Base-by-base conservation (phyloP, 2,888 invertebrate genomes). In the Pristionchus mayeri region DNA sequence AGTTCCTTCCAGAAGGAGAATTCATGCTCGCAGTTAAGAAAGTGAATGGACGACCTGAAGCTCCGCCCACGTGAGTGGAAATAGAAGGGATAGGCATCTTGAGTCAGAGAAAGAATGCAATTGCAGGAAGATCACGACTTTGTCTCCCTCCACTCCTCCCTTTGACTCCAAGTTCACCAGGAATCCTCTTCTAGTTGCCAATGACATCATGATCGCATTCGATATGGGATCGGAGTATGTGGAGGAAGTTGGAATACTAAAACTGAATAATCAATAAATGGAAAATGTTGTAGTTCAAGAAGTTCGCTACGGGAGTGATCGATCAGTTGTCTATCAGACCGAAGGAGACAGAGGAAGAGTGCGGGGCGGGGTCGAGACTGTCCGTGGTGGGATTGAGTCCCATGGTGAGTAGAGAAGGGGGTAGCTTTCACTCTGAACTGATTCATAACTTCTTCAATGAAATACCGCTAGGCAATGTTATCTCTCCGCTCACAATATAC, bases 181-280 rank as follows among this genome's bases (percentile, higher is more conserved):
- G 1, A 80, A 80, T 57, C 80, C 80, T 54, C 80, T 54, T 11
- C 40, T 80, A 0, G 80, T 80, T 11, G 9, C 80, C 11, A 57
- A 80, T 40, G 80, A 80, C 9, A 80, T 80, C n/a, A 80, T 80
- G 80, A 6, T 80, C 57, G 80, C 40, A 3, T 44, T 80, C 37
- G 80, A 80, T 57, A 34, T 80, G 57, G 30, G 54, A 13, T 44
- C 34, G 24, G 57, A 80, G 16, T 24, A 24, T 44, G 40, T 71
- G 9, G 71, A 71, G 37, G 71, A 71, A 21, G 76, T 78, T 18
- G 0, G 34, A 76, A n/a, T 21, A 44, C 1, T 6, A 57, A n/a
- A n/a, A n/a, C n/a, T n/a, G n/a, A n/a, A n/a, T n/a, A n/a, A n/a
- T n/a, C n/a, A n/a, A n/a, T n/a, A n/a, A n/a, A n/a, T n/a, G n/a